Evolutionary conservation across 2,797 vertebrate genomes (phyloP).

Genomic region (Acanthopagrus latus): DNA sequence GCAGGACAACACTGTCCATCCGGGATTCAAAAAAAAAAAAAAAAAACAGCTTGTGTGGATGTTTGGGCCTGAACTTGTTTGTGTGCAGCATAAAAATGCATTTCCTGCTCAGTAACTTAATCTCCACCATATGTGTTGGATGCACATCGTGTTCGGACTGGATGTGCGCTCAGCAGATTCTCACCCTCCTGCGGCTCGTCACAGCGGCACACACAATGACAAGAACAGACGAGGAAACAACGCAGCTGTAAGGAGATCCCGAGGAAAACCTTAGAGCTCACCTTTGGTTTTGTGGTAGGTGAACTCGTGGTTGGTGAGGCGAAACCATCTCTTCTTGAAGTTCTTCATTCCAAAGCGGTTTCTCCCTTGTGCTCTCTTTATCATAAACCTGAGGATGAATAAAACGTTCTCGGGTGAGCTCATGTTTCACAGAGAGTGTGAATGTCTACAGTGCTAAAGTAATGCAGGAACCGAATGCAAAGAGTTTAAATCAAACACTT

Average conservation of each 20-base stretch:
- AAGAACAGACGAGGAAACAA: conserved; percentile 18
- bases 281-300: conserved; percentile 99
- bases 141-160: conserved; percentile 43
- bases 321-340: conserved; percentile 99
- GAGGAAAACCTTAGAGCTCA: conserved; percentile 73
- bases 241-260: conserved; percentile 18
- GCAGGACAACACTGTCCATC: not conserved
- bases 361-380: conserved; percentile 97
- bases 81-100: conserved; percentile 32
- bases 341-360: conserved; percentile 99
- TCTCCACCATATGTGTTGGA: conserved; percentile 61
- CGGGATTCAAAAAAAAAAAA: conserved; percentile 16
- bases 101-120: conserved; percentile 56
- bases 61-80: conserved; percentile 27
- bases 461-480: not conserved
- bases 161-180: conserved; percentile 52
- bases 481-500: not conserved
- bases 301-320: conserved; percentile 97
- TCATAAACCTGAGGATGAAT: conserved; percentile 92
- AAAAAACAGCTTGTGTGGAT: not conserved
- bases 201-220: conserved; percentile 5
- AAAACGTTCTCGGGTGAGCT: not conserved
- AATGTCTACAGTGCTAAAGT: not conserved
- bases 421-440: not conserved
- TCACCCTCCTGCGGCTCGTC: conserved; percentile 21